phyloP scores from a whole-genome alignment of 2,797 vertebrate species.

The Sphenodon punctatus region DNA sequence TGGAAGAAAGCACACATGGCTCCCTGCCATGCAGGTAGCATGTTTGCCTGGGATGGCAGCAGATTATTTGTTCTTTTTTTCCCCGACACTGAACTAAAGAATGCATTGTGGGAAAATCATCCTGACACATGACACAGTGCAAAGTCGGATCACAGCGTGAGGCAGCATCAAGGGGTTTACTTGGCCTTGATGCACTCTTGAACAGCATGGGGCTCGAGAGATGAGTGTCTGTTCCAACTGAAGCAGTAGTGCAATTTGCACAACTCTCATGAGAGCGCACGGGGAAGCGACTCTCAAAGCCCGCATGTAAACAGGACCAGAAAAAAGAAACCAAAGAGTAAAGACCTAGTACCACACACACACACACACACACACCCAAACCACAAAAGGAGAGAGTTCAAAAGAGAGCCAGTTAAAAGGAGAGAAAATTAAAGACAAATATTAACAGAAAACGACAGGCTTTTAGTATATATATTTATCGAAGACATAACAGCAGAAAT shows the following conservation, averaged over 20 bases:
- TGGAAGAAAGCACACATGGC: constrained; percentile 43
- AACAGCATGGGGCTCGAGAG: constrained; percentile 79
- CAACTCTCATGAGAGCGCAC: constrained; percentile 77
- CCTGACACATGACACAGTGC: constrained; percentile 82
- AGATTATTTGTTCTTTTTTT: constrained; percentile 78
- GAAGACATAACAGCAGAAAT: not conserved
- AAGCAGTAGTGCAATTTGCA: constrained; percentile 82
- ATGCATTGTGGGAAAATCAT: constrained; percentile 85
- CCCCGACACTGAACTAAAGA: constrained; percentile 81
- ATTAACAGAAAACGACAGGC: constrained; percentile 59
- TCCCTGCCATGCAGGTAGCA: constrained; percentile 73
- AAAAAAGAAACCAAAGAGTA: constrained; percentile 64
- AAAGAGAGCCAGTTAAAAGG: constrained; percentile 69
- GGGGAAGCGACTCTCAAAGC: constrained; percentile 73
- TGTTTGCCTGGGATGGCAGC: constrained; percentile 74
- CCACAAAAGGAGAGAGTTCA: constrained; percentile 75
- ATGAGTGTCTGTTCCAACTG: constrained; percentile 81
- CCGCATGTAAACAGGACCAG: constrained; percentile 75
- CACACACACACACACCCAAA: too few species aligned
- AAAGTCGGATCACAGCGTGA: constrained; percentile 83
- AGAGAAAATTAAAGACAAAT: constrained; percentile 68
- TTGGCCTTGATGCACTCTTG: constrained; percentile 84
- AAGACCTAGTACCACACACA: constrained; percentile 65
- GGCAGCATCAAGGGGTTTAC: constrained; percentile 83
- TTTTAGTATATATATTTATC: not conserved